Conservation (phyloP, 2,888 invertebrate species). For the Mamestra brassicae region DNA sequence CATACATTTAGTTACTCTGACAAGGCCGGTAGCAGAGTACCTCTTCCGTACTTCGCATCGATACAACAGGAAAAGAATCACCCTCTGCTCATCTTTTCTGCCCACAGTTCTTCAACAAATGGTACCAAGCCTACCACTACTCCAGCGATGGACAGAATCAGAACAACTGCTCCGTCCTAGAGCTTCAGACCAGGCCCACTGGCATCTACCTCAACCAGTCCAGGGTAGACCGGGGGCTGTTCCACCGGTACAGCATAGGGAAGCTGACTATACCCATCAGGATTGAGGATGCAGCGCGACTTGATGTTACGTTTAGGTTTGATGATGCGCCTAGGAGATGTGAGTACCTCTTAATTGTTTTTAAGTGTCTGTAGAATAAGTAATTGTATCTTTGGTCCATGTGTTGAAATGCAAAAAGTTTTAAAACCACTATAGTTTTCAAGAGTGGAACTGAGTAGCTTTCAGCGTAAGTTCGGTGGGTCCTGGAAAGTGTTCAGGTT, state of each 20-base stretch:
- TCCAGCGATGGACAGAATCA: constrained; percentile 79
- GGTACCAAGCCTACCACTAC: constrained; percentile 83
- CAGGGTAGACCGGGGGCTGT: constrained; percentile 80
- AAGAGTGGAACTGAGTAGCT: background rate
- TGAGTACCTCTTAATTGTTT: constrained; percentile 66
- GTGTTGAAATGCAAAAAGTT: background rate
- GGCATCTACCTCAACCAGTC: constrained; percentile 82
- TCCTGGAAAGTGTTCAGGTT: too few species aligned
- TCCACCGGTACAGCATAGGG: constrained; percentile 81
- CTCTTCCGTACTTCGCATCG: background rate
- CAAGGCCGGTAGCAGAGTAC: background rate
- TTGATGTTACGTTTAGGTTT: constrained; percentile 77
- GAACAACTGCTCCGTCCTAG: constrained; percentile 81
- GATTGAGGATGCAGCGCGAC: constrained; percentile 72
- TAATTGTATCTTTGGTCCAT: background rate
- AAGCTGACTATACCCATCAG: constrained; percentile 72
- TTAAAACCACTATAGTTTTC: background rate
- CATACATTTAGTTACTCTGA: too few species aligned
- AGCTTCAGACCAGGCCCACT: constrained; percentile 72
- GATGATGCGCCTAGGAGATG: constrained; percentile 81
- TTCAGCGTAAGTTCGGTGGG: too few species aligned
- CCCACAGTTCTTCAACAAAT: constrained; percentile 82
- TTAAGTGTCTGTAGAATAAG: background rate
- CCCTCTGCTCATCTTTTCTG: background rate
- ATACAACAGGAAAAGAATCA: background rate